Percentiles rank a stretch among this genome's conserved stretches.
These are phyloP conservation scores for Polypterus senegalus DNA, from an alignment of 2,113 vertebrate genomes.

Conservation along the genomic window DNA sequence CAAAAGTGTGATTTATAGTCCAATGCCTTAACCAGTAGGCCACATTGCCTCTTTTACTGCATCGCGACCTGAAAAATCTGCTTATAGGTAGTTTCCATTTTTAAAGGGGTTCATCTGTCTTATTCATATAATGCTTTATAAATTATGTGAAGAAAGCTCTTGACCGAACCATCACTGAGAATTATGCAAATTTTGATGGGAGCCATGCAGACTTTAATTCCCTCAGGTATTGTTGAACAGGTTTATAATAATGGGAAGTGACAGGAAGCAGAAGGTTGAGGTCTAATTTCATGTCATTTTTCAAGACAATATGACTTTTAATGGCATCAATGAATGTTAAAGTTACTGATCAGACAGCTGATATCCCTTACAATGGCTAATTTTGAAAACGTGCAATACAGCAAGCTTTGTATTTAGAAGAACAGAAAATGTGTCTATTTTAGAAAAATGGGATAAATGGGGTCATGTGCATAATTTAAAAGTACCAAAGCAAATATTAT, in stretches of 20 bases:
- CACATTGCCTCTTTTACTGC: too few species aligned
- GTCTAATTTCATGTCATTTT: slow-evolving; percentile 60
- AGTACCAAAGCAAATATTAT: too few species aligned
- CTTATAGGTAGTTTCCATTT: background rate
- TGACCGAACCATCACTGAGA: slow-evolving; percentile 40
- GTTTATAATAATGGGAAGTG: slow-evolving; percentile 64
- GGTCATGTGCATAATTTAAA: too few species aligned
- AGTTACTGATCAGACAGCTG: slow-evolving; percentile 18
- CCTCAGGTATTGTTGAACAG: slow-evolving; percentile 57
- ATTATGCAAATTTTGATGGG: slow-evolving; percentile 57
- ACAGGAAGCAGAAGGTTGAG: slow-evolving; percentile 64
- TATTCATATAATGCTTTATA: slow-evolving; percentile 9
- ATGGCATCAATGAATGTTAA: slow-evolving; percentile 29
- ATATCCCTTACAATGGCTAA: background rate
- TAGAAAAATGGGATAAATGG: too few species aligned
- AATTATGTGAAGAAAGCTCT: background rate
- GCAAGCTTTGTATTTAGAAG: too few species aligned
- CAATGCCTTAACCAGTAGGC: too few species aligned
- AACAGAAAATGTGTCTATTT: too few species aligned
- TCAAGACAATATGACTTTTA: slow-evolving; percentile 36
- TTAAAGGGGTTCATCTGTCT: slow-evolving; percentile 28
- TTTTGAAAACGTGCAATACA: too few species aligned
- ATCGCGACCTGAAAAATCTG: too few species aligned
- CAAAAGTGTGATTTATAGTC: too few species aligned
- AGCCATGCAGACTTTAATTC: slow-evolving; percentile 51